Conservation (phyloP, 2,888 invertebrate genomes). For the Spodoptera picta region DNA sequence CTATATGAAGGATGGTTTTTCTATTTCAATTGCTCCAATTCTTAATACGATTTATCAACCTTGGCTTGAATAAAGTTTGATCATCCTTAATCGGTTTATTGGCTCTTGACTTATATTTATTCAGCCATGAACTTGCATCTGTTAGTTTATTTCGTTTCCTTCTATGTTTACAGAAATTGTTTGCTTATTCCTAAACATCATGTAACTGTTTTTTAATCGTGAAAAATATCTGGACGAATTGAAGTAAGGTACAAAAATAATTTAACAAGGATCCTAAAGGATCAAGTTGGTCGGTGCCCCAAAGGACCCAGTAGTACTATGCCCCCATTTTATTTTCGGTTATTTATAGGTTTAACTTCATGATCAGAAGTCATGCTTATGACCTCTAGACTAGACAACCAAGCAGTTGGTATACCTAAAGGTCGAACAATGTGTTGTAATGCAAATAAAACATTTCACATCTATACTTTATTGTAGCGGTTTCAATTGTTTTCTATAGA, state of each 20-base stretch:
- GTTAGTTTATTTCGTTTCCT: background rate
- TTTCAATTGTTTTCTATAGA: slow-evolving; percentile 26
- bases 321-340: no score
- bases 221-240: no score
- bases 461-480: slow-evolving; percentile 2
- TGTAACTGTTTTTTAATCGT: no score
- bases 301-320: no score
- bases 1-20: background rate
- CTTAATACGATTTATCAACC: background rate
- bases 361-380: no score
- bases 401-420: no score
- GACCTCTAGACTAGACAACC: no score
- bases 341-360: no score
- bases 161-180: background rate
- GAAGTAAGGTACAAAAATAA: no score
- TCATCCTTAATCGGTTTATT: slow-evolving; percentile 6
- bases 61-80: slow-evolving; percentile 4
- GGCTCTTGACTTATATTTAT: slow-evolving; percentile 1
- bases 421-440: slow-evolving; percentile 12
- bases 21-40: slow-evolving; percentile 2
- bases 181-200: no score
- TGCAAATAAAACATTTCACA: slow-evolving; percentile 3
- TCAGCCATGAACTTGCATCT: background rate
- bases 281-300: no score
- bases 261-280: no score